Base-by-base conservation (phyloP, 2,113 vertebrate species). In the Numida meleagris region DNA sequence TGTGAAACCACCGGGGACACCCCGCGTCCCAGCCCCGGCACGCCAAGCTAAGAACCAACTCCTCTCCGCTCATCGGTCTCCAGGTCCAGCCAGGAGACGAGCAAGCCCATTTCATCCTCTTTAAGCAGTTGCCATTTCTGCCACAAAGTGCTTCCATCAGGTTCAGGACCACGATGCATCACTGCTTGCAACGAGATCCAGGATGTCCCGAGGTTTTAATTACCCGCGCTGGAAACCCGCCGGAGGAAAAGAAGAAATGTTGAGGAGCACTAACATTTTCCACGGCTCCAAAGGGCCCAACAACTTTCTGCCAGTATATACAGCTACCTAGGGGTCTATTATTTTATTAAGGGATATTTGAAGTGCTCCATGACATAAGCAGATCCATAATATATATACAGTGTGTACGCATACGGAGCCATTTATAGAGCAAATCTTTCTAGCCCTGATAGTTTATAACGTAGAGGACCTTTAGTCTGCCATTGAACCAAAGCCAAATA, bases 321-420 rank as follows among this genome's bases (percentile, higher is more conserved):
- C 6, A 86, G 82, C 88, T 88, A 82, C 80, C 93, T 74, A 71
- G 75, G 95, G 95, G 68, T 88, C 61, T 77, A 51, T 96, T 91
- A 94, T 82, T 96, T 96, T 90, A 95, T 94, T 94, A 92, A 86
- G 50, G 76, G 67, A 18, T 93, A 77, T 89, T 67, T 94, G 79
- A 93, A 97, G 92, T 94, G 65, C 76, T 95, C 94, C 50, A 55
- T 88, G 73, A 89, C 89, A 93, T 85, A 72, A 92, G 76, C 63
- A 93, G 68, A 95, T 89, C 70, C 57, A 51, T 91, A 19, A 82
- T 42, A 29, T 65, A 36, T 46, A 63, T 16, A 61, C 27, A 62
- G 31, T 38, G 16, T 2, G 1, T 34, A 14, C 73, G 81, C 63
- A 89, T 45, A 74, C 16, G 1, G 76, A 94, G 80, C 57, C 83